These are phyloP conservation scores for Kryptolebias marmoratus DNA, from an alignment of 2,113 vertebrate species.

Conservation along the genomic window DNA sequence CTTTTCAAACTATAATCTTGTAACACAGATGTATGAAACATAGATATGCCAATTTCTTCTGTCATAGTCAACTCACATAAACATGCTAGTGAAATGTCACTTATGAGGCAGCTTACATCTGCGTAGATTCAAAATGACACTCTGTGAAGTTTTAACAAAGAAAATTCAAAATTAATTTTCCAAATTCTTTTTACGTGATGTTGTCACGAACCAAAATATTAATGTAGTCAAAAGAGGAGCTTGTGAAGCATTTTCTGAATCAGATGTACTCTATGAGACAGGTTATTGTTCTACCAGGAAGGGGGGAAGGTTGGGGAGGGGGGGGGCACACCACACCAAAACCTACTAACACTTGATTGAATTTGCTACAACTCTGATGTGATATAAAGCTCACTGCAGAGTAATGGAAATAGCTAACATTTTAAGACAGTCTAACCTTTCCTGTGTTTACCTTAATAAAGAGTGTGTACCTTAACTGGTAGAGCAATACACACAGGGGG, in stretches of 20 bases:
- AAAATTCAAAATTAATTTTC: neutral
- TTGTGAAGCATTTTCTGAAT: constrained; percentile 5
- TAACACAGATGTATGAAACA: neutral
- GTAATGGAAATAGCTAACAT: constrained; percentile 64
- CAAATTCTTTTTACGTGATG: neutral
- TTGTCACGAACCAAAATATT: neutral
- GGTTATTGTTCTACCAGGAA: constrained; percentile 18
- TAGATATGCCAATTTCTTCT: constrained; percentile 11
- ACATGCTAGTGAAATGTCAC: neutral
- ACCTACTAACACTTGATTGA: constrained; percentile 49
- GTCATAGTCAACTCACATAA: neutral
- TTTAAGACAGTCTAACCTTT: constrained; percentile 77
- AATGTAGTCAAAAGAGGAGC: neutral
- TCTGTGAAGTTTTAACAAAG: neutral
- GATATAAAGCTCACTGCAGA: constrained; percentile 56
- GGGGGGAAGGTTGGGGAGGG: neutral
- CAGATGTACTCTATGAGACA: neutral
- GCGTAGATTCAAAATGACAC: neutral
- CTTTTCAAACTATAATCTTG: constrained; percentile 13
- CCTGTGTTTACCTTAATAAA: constrained; percentile 79
- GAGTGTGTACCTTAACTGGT: constrained; percentile 72
- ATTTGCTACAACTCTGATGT: constrained; percentile 54
- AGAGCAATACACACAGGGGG: constrained; percentile 59
- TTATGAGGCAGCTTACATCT: constrained; percentile 1
- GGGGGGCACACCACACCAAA: constrained; percentile 24